Conservation (phyloP, 2,888 invertebrate species). For the Strigamia transsilvanica region DNA sequence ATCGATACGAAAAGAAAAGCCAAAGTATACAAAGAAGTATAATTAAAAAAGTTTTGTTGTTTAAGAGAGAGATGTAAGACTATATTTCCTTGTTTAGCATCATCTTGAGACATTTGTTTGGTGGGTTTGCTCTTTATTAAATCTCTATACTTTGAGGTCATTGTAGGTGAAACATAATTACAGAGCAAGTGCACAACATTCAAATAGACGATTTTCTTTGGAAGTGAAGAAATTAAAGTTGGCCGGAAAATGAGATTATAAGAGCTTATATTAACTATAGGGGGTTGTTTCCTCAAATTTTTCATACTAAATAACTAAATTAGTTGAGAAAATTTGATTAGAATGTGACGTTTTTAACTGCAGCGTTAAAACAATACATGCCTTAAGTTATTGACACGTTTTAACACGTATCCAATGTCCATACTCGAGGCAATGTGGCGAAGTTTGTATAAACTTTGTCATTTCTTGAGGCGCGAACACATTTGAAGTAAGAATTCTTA, state of each 20-base stretch:
- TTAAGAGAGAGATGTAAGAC: background rate
- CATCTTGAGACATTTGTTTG: constrained; percentile 28
- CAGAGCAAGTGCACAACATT: constrained; percentile 40
- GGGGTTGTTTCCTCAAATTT: background rate
- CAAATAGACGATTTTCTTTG: constrained; percentile 32
- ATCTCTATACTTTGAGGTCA: constrained; percentile 25
- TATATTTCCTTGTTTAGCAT: constrained; percentile 17
- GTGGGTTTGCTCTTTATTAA: constrained; percentile 40
- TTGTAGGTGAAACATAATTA: constrained; percentile 33
- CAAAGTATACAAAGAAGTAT: background rate
- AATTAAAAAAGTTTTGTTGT: background rate
- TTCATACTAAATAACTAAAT: background rate
- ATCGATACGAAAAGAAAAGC: constrained; percentile 27
- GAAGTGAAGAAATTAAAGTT: constrained; percentile 39
- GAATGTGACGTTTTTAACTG: background rate
- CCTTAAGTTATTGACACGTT: constrained; percentile 26
- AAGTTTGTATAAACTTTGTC: background rate
- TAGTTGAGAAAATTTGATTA: background rate
- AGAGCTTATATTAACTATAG: constrained; percentile 12
- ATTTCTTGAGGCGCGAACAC: background rate
- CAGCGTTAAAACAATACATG: background rate
- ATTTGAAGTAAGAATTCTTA: constrained; percentile 25
- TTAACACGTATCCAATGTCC: background rate
- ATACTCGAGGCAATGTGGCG: background rate
- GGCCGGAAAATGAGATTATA: constrained; percentile 11